Conservation (phyloP, 2,888 invertebrate genomes). For the Caenorhabditis imperialis region DNA sequence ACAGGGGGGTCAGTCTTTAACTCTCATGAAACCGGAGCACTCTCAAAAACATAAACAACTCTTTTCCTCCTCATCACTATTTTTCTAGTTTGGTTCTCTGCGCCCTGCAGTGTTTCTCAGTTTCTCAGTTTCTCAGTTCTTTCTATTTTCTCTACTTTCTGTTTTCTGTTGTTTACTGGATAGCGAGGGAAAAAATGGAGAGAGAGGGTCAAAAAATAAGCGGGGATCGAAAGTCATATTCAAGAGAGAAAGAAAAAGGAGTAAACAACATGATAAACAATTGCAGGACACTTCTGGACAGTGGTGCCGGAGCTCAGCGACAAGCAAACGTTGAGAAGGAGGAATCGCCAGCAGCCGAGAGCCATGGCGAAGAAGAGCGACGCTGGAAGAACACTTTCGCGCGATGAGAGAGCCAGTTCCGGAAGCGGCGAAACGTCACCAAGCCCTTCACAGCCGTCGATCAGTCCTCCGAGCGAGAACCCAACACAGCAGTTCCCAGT, state of each 20-base stretch:
- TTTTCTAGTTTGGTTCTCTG: constrained; percentile 43
- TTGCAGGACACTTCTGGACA: constrained; percentile 77
- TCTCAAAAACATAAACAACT: constrained; percentile 46
- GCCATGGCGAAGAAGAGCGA: constrained; percentile 34
- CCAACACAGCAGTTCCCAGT: constrained; percentile 61
- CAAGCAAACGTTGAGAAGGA: constrained; percentile 69
- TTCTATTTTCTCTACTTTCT: no score
- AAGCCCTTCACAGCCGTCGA: constrained; percentile 55
- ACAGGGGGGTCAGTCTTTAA: constrained; percentile 29
- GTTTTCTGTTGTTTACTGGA: constrained; percentile 40
- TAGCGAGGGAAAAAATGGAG: constrained; percentile 4
- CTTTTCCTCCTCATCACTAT: constrained; percentile 35
- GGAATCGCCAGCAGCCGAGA: constrained; percentile 60
- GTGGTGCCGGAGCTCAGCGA: constrained; percentile 76
- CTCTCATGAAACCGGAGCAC: constrained; percentile 43
- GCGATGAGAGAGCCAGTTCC: constrained; percentile 56
- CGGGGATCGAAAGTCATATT: constrained; percentile 34
- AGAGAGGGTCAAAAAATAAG: constrained; percentile 2
- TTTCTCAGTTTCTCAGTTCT: no score
- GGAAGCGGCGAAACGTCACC: constrained; percentile 59
- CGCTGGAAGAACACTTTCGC: constrained; percentile 29
- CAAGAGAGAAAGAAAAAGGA: background rate
- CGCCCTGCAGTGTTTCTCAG: no score
- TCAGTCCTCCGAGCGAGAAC: constrained; percentile 58
- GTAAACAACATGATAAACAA: background rate